Evolutionary conservation across 2,888 invertebrate genomes (phyloP).

Genomic region (Prionchulus punctatus): DNA sequence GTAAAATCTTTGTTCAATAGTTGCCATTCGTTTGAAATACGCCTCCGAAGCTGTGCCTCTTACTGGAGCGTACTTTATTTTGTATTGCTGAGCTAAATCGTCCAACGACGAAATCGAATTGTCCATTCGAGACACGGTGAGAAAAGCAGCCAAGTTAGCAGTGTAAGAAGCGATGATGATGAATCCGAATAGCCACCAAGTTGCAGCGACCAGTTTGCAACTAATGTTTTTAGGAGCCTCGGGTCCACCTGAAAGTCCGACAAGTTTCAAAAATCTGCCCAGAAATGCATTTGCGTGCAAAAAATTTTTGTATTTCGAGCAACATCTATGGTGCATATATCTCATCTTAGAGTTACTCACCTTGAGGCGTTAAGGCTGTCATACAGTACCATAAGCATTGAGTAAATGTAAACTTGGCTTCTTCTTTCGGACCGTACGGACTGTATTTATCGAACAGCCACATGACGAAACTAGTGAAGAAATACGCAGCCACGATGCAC

Average conservation of each 20-base stretch:
- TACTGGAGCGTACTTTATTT: conserved; percentile 81
- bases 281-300: no score
- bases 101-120: conserved; percentile 45
- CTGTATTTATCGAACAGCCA: conserved; percentile 94
- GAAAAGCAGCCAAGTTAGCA: conserved; percentile 88
- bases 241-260: background rate
- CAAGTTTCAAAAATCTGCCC: background rate
- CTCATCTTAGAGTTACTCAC: no score
- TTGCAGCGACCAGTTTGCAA: conserved; percentile 81
- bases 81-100: conserved; percentile 84
- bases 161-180: conserved; percentile 97
- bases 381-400: conserved; percentile 98
- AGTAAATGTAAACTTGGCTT: conserved; percentile 57
- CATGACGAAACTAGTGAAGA: conserved; percentile 81
- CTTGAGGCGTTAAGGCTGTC: conserved; percentile 82
- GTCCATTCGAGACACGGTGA: conserved; percentile 49
- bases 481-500: conserved; percentile 81
- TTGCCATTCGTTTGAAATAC: conserved; percentile 86
- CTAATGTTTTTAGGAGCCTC: conserved; percentile 91
- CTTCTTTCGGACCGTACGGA: conserved; percentile 81
- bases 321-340: background rate
- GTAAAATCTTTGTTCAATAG: conserved; percentile 82
- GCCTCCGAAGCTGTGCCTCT: conserved; percentile 73
- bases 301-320: background rate
- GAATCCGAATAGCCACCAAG: conserved; percentile 98